These are phyloP conservation scores for Pseudochirops corinnae DNA, from an alignment of 2,797 vertebrate species.

Conservation along the genomic window DNA sequence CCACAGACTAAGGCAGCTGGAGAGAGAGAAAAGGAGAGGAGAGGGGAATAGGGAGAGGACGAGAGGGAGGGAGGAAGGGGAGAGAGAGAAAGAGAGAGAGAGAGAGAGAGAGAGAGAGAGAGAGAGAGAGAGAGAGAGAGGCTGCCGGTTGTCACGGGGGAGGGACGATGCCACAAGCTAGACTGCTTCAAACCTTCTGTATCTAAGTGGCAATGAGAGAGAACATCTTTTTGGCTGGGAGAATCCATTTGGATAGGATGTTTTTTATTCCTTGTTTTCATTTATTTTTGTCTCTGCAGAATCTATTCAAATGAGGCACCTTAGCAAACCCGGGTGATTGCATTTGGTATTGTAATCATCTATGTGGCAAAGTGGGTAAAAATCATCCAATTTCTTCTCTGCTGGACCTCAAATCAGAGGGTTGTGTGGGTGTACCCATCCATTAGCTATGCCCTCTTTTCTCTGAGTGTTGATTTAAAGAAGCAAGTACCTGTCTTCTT, in stretches of 20 bases:
- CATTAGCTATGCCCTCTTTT: conserved; percentile 83
- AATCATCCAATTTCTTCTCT: conserved; percentile 86
- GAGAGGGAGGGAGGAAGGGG: conserved; percentile 65
- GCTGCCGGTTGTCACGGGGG: conserved; percentile 85
- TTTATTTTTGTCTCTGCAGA: conserved; percentile 87
- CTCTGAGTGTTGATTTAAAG: conserved; percentile 88
- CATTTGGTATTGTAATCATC: conserved; percentile 86
- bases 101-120: conserved; percentile 18
- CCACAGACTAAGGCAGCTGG: conserved; percentile 88
- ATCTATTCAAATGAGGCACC: conserved; percentile 93
- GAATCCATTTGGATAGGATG: conserved; percentile 86
- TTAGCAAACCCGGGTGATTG: conserved; percentile 86
- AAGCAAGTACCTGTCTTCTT: conserved; percentile 84
- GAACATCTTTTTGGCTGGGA: conserved; percentile 82
- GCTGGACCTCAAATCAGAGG: conserved; percentile 88
- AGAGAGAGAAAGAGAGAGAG: background rate
- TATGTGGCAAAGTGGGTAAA: conserved; percentile 89
- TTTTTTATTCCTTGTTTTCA: conserved; percentile 84
- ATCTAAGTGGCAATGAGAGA: conserved; percentile 85
- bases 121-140: conserved; percentile 62
- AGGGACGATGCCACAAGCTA: conserved; percentile 84
- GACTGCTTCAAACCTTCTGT: conserved; percentile 84
- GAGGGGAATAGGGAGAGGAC: conserved; percentile 75
- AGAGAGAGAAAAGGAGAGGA: conserved; percentile 77
- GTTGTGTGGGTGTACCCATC: conserved; percentile 86